A percentile compares a stretch with the other conserved stretches of the same genome.
Evolutionary conservation across 2,888 invertebrate genomes (phyloP).

Genomic region (Meteorus colon): DNA sequence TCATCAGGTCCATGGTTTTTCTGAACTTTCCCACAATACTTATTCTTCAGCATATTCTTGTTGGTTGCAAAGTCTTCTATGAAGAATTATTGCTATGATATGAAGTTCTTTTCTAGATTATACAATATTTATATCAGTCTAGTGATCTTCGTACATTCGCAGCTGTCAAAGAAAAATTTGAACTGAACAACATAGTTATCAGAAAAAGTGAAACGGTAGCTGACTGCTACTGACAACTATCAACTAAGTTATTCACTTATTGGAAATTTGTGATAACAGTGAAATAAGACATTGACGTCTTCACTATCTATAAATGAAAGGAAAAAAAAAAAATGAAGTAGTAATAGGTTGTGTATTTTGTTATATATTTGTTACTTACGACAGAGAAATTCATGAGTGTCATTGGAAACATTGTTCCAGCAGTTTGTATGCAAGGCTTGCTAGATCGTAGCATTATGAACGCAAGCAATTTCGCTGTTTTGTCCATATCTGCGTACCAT

Average conservation of each 20-base stretch:
- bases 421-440: constrained; percentile 36
- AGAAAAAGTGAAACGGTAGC: no score
- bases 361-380: background rate
- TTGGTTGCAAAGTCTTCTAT: no score
- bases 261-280: constrained; percentile 35
- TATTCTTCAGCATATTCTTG: no score
- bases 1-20: no score
- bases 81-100: no score
- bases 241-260: background rate
- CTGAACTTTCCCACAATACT: no score
- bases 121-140: no score
- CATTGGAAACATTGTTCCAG: constrained; percentile 40
- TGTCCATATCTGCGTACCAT: constrained; percentile 38
- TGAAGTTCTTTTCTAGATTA: no score
- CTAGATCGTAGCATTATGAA: constrained; percentile 26
- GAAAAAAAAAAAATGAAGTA: background rate
- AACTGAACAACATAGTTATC: no score
- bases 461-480: constrained; percentile 26
- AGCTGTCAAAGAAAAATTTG: no score
- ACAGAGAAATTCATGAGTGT: constrained; percentile 39
- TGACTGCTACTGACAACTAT: background rate
- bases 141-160: no score
- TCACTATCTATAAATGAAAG: constrained; percentile 31
- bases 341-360: background rate
- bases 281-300: constrained; percentile 46